Percentiles rank a stretch among this genome's conserved stretches.
Conservation (phyloP, 2,113 vertebrate genomes). For the Mus spicilegus region DNA sequence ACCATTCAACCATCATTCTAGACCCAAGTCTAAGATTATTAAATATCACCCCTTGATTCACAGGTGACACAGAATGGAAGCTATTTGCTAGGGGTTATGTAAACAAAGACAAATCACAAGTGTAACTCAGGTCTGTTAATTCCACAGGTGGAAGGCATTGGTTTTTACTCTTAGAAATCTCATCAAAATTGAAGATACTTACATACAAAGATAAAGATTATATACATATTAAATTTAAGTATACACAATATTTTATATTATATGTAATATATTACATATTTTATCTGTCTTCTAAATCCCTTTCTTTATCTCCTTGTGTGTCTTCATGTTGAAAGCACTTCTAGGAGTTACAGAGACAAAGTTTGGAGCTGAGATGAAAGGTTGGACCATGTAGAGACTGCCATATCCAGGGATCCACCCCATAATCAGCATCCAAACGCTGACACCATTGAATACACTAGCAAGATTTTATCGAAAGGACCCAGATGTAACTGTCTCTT, state of each 20-base stretch:
- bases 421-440: too few relatives aligned
- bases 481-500: too few relatives aligned
- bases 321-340: background rate
- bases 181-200: background rate
- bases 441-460: too few relatives aligned
- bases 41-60: background rate
- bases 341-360: too few relatives aligned
- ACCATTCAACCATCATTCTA: background rate
- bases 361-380: too few relatives aligned
- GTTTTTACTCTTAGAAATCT: background rate
- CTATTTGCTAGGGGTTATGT: background rate
- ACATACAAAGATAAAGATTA: background rate
- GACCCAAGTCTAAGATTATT: background rate
- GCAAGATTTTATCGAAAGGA: too few relatives aligned
- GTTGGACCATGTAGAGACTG: too few relatives aligned
- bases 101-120: background rate
- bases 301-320: background rate
- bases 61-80: background rate
- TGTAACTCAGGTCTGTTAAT: background rate
- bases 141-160: background rate
- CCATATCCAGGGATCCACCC: too few relatives aligned
- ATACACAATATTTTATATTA: too few relatives aligned
- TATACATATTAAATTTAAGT: background rate
- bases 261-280: too few relatives aligned
- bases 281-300: background rate